Conservation (phyloP, 64 coral and sea anemone genomes). For the Actinia tenebrosa region DNA sequence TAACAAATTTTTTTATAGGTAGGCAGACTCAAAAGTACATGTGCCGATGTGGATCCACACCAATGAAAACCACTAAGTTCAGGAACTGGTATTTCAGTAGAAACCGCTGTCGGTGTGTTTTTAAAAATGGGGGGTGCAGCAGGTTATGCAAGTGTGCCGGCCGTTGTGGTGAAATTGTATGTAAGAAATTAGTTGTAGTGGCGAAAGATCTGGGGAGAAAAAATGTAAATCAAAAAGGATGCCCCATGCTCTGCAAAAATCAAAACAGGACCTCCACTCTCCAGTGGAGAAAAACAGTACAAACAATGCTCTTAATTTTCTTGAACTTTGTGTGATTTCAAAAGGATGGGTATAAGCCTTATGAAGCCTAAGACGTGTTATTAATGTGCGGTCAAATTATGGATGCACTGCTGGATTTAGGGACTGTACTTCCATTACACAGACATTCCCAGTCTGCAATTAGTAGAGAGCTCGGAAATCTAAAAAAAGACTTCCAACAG, state of each 20-base stretch:
- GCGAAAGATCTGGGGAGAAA: neutral
- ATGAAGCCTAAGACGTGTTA: slow-evolving; percentile 3
- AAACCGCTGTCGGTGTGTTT: slow-evolving; percentile 21
- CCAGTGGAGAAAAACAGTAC: too few species aligned
- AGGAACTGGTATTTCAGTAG: slow-evolving; percentile 1
- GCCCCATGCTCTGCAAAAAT: neutral
- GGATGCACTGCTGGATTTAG: neutral
- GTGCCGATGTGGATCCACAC: slow-evolving; percentile 3
- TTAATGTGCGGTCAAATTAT: slow-evolving; percentile 4
- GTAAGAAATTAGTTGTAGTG: slow-evolving; percentile 6
- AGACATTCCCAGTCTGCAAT: neutral
- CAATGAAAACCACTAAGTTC: neutral
- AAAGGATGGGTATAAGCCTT: neutral
- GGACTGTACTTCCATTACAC: neutral
- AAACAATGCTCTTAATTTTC: neutral
- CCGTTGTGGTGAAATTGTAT: neutral
- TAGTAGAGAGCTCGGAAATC: neutral
- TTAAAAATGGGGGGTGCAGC: slow-evolving; percentile 12
- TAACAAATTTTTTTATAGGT: neutral
- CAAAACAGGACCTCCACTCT: neutral
- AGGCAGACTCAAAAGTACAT: neutral
- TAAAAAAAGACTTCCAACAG: neutral
- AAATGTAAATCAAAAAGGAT: neutral
- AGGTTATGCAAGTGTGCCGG: slow-evolving; percentile 1
- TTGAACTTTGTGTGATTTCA: slow-evolving; percentile 12